A percentile compares a stretch with the other conserved stretches of the same genome.
These are phyloP conservation scores for Typhlomys cinereus DNA, from an alignment of 2,113 vertebrate species.

Conservation along the genomic window DNA sequence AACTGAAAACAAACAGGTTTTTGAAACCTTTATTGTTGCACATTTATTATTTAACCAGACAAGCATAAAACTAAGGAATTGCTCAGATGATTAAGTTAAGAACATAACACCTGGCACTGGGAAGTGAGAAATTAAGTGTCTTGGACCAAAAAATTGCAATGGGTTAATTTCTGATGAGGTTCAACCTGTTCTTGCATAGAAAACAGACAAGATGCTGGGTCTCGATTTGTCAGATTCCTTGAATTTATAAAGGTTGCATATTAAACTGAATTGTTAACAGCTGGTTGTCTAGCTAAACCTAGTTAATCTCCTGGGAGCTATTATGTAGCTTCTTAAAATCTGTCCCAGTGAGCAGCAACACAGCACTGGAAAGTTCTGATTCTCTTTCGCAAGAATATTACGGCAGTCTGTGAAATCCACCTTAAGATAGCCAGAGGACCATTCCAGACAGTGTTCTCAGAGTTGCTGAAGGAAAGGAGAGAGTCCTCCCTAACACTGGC, in stretches of 20 bases:
- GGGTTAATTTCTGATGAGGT: constrained; percentile 38
- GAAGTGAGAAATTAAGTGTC: neutral
- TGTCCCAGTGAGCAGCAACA: neutral
- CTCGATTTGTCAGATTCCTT: constrained; percentile 47
- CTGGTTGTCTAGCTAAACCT: constrained; percentile 54
- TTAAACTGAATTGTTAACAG: constrained; percentile 72
- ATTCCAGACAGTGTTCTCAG: neutral
- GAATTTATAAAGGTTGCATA: constrained; percentile 60
- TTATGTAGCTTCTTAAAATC: constrained; percentile 36
- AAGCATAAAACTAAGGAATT: constrained; percentile 27
- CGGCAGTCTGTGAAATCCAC: neutral
- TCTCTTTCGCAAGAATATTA: neutral
- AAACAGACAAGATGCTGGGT: constrained; percentile 36
- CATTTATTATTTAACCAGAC: constrained; percentile 2
- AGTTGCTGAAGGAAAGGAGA: neutral
- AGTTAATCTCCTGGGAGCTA: constrained; percentile 39
- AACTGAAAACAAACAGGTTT: neutral
- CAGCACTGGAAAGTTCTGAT: neutral
- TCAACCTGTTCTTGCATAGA: neutral
- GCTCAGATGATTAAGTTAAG: neutral
- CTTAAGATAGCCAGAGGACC: neutral
- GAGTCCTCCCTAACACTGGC: neutral
- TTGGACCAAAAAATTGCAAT: neutral
- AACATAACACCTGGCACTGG: neutral
- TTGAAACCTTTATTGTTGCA: neutral